Base-by-base conservation (phyloP, 2,113 vertebrate species). In the Chauna torquata region DNA sequence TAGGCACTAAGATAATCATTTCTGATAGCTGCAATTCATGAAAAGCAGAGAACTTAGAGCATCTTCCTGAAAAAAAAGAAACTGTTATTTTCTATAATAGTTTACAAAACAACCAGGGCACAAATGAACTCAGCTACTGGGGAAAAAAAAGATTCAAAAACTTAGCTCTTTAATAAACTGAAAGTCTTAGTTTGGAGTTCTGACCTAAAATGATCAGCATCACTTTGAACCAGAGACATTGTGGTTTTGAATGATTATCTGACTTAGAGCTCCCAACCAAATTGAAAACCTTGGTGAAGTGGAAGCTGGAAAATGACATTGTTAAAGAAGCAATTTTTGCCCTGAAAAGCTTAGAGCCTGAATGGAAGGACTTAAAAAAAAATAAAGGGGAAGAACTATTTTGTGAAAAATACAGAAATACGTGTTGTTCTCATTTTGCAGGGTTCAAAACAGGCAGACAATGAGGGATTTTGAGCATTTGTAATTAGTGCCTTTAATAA, bases 301-400 rank as follows among this genome's bases (percentile, higher is more conserved):
- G 81, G 45, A 64, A 96, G 66, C 86, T 89, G 86, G 86, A 89
- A 92, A 94, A 95, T 87, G 74, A 94, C 88, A 82, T 92, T 76
- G 92, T 95, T 96, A 95, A 93, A 96, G 92, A 91, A 58, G 91
- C 94, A 97, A 76, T 88, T 96, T 96, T 86, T 94, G 74, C 77
- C 57, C 70, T 96, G 90, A 92, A 97, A 92, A 92, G 94, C 94
- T 92, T 92, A 40, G 69, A 92, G 88, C n/a, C 78, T 94, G 86
- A 96, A 93, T 97, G 74, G 83, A 84, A 94, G 42, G 84, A 79
- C 83, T 94, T 84, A 7, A 82, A 91, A 96, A 91, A 96, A 95
- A 88, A 25, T 40, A 77, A 76, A 80, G 32, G 13, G 47, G 59
- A 38, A 69, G 49, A 94, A 69, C 72, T 82, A 16, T 71, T 90